Base-by-base conservation (phyloP, 2,888 invertebrate genomes). In the Tetranychus truncatus region DNA sequence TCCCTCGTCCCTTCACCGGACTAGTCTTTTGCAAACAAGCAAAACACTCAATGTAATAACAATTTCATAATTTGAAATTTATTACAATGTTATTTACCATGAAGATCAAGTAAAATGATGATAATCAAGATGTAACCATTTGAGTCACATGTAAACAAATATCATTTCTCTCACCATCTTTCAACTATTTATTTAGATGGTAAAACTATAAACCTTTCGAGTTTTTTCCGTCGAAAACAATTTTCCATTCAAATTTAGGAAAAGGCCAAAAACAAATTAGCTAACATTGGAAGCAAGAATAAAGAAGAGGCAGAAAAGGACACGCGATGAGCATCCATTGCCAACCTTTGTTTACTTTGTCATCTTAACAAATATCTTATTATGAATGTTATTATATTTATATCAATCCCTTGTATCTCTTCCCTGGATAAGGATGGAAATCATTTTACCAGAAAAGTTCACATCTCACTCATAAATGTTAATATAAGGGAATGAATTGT, bases 61-160 rank as follows among this genome's bases (percentile, higher is more conserved):
- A 55, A 55, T 55, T 55, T 55, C 55, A 55, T 55, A 55, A 55
- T 55, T 55, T 55, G 55, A 55, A 55, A 55, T 55, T 55, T 55
- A 55, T 55, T 55, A 55, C 55, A 9, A 2, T 55, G 55, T 55
- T 55, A 55, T 55, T 55, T 55, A 55, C 55, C 55, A 15, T 55
- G 15, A 15, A 9, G 55, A 55, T 55, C 6, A 7, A 55, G 15
- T 9, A 6, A 15, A 15, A 55, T 55, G 55, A 55, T 55, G 55
- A 55, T 46, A 46, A 46, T 55, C 11, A 55, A 55, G 55, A 55
- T 55, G 55, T 55, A 55, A 55, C 15, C 9, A 55, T 55, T 55
- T 55, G 55, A 55, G 55, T 55, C 55, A 55, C 15, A 55, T 9
- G 9, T 55, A 55, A 34, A 34, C 34, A 34, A 34, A 34, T 55